Evolutionary conservation across 2,113 vertebrate species (phyloP).

Genomic region (Myiagra hebetior): DNA sequence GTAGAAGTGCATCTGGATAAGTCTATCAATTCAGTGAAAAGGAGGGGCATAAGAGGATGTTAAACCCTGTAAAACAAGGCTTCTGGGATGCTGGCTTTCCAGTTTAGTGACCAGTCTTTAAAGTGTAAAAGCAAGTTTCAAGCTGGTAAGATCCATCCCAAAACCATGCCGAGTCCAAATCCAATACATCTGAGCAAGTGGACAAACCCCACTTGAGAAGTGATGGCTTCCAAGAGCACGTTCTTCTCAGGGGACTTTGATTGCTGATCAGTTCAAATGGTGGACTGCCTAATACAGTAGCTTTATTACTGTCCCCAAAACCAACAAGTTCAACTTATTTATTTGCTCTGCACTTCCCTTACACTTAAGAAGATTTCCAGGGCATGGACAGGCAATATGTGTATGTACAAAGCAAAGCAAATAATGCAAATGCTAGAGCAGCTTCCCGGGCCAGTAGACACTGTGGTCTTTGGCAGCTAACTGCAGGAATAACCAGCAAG

Average conservation of each 20-base stretch:
- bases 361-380: not conserved
- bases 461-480: not conserved
- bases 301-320: not conserved
- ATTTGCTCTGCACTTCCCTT: not conserved
- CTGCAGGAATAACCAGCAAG: not conserved
- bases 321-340: not conserved
- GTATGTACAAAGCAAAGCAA: not conserved
- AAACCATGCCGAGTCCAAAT: not conserved
- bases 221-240: accelerated
- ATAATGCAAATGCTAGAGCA: not conserved
- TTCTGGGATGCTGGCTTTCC: not conserved
- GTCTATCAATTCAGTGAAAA: not conserved
- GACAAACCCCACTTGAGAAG: not conserved
- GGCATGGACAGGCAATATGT: not conserved
- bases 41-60: not conserved
- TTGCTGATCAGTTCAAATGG: not conserved
- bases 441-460: not conserved
- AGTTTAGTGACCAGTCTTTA: not conserved
- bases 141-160: not conserved
- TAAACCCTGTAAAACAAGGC: not conserved
- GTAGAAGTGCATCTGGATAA: not conserved
- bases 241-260: not conserved
- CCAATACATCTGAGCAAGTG: accelerated
- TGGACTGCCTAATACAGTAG: not conserved
- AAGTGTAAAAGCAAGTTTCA: not conserved